Base-by-base conservation (phyloP, 1,140 invertebrate genomes). In the Diprion similis region DNA sequence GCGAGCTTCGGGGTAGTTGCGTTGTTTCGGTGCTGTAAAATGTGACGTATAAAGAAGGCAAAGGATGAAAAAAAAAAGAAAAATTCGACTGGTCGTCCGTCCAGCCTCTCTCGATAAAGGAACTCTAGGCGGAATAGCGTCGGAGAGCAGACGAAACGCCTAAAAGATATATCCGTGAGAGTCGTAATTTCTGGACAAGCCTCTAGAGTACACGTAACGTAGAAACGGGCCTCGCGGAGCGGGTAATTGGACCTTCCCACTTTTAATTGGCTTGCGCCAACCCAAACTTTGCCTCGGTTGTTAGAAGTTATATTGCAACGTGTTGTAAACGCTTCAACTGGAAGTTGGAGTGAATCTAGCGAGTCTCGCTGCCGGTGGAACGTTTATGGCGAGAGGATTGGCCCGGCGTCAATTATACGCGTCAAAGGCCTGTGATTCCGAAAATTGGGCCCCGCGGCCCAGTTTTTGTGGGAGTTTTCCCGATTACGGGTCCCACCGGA, bases 261-360 rank as follows among this genome's bases (percentile, higher is more conserved):
- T 86, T 85, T 88, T 88, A 87, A 88, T 87, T 88, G 85, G 85
- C 81, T 76, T 80, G 78, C 78, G 77, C 79, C 79, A 77, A 80
- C 71, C 79, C 51, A n/a, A 59, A 59, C 70, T 59, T 59, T 75
- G 79, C 75, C 80, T 78, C 75, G 82, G 82, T 87, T 83, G 84
- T 87, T 87, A 83, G 80, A 77, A 78, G 82, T 87, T 86, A 86
- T 84, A 84, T 81, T 83, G 79, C 47, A 18, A 45, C 66, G 67
- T 70, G 48, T 64, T 84, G 80, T 84, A 83, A 83, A 85, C 78
- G 79, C 73, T 84, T 79, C 79, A 77, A 78, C 81, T 78, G 80
- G 51, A 83, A 82, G 78, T 82, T 79, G 70, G 78, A 82, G 76
- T 76, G 71, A 80, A 84, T 81, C 24, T 37, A 37, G 24, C 24